phyloP scores from a whole-genome alignment of 2,113 vertebrate species.

The Tichodroma muraria region DNA sequence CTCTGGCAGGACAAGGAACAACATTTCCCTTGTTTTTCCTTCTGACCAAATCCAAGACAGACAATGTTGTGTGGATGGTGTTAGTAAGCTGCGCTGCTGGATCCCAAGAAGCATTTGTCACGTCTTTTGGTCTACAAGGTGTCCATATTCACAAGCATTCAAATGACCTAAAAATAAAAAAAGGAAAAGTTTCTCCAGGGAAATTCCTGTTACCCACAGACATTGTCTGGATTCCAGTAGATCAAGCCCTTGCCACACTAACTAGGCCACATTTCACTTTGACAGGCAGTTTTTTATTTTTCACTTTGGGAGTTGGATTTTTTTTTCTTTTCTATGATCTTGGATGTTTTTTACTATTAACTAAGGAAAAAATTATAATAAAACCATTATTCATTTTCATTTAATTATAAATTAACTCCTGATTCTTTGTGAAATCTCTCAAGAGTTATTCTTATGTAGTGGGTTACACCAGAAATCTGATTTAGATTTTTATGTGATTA shows the following conservation, averaged over 20 bases:
- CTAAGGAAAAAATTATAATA: not conserved
- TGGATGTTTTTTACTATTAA: not conserved
- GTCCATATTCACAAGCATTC: not conserved
- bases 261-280: not conserved
- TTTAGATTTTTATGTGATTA: not conserved
- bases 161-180: not conserved
- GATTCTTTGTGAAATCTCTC: not conserved
- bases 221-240: not conserved
- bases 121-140: not conserved
- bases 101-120: not conserved
- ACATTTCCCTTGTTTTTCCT: not conserved
- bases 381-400: not conserved
- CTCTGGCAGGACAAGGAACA: not conserved
- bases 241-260: not conserved
- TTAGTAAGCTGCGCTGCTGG: not conserved
- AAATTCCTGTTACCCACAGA: not conserved
- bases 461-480: not conserved
- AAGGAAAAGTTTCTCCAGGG: not conserved
- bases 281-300: not conserved
- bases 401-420: not conserved
- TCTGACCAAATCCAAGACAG: not conserved
- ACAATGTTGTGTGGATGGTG: not conserved
- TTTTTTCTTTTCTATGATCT: not conserved
- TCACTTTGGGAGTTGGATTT: not conserved
- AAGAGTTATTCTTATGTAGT: not conserved